Conservation (phyloP, 2,888 invertebrate genomes). For the Gasteruption jaculator region DNA sequence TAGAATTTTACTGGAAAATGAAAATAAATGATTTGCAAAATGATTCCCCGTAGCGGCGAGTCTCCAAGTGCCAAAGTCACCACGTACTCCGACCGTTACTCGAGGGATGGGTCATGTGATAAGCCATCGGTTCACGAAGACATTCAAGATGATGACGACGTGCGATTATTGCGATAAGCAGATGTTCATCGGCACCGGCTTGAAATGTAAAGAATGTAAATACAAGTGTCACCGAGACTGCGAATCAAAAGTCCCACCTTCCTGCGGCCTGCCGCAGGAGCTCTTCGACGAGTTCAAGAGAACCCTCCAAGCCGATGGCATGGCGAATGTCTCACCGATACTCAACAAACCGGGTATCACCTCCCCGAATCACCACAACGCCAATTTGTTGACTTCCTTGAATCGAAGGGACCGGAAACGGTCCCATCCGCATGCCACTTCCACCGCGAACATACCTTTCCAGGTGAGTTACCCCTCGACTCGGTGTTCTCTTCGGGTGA, state of each 20-base stretch:
- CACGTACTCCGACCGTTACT: conserved; percentile 73
- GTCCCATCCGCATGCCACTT: conserved; percentile 57
- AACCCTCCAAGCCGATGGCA: conserved; percentile 64
- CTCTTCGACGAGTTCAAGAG: conserved; percentile 79
- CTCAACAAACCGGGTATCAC: conserved; percentile 50
- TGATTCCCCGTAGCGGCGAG: conserved; percentile 47
- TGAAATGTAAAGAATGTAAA: conserved; percentile 94
- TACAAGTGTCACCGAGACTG: conserved; percentile 87
- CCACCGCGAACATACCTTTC: conserved; percentile 57
- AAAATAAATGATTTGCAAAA: conserved; percentile 13
- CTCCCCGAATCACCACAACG: conserved; percentile 49
- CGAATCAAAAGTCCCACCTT: conserved; percentile 85
- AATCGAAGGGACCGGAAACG: conserved; percentile 55
- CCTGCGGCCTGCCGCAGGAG: conserved; percentile 86
- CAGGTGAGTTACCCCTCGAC: conserved; percentile 50
- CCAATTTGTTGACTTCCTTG: conserved; percentile 43
- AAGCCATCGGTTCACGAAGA: conserved; percentile 85
- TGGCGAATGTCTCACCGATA: conserved; percentile 53
- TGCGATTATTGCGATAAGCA: conserved; percentile 89
- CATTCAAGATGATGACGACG: conserved; percentile 81
- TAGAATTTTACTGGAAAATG: conserved; percentile 5
- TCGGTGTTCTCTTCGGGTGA: neutral
- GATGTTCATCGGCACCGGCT: conserved; percentile 76
- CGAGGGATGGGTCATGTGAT: conserved; percentile 84
- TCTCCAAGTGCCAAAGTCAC: conserved; percentile 64